These are phyloP conservation scores for Megalopta genalis DNA, from an alignment of 1,140 invertebrate species.

Conservation along the genomic window DNA sequence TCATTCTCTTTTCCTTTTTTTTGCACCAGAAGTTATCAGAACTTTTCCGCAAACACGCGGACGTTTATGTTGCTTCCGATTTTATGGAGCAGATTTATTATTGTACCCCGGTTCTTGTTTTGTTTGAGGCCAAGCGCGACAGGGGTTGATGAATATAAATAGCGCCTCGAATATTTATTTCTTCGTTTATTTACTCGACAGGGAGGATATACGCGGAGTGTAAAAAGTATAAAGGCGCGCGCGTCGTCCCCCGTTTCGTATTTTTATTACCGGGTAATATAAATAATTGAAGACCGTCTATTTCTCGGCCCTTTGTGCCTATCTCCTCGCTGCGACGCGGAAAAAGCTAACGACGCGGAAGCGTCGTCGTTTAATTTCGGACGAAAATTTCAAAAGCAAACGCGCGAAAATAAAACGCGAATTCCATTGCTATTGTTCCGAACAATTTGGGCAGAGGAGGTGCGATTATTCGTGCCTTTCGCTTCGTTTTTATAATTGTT, in stretches of 20 bases:
- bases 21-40: too few relatives aligned
- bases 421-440: too few relatives aligned
- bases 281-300: background rate
- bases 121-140: background rate
- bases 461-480: too few relatives aligned
- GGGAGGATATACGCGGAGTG: background rate
- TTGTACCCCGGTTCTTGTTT: background rate
- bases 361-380: too few relatives aligned
- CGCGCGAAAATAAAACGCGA: too few relatives aligned
- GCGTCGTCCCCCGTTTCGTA: background rate
- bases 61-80: too few relatives aligned
- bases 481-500: too few relatives aligned
- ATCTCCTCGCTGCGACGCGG: background rate
- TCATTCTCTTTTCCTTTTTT: too few relatives aligned
- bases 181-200: background rate
- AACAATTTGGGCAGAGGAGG: too few relatives aligned
- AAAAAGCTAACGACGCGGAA: background rate
- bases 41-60: too few relatives aligned
- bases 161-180: background rate
- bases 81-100: too few relatives aligned
- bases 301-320: background rate
- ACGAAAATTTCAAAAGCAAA: too few relatives aligned
- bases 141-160: conserved; percentile 1
- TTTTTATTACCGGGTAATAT: background rate
- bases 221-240: background rate